A percentile compares a stretch with the other conserved stretches of the same genome.
phyloP scores from a whole-genome alignment of 1,140 invertebrate species.

The Diabrotica virgifera region DNA sequence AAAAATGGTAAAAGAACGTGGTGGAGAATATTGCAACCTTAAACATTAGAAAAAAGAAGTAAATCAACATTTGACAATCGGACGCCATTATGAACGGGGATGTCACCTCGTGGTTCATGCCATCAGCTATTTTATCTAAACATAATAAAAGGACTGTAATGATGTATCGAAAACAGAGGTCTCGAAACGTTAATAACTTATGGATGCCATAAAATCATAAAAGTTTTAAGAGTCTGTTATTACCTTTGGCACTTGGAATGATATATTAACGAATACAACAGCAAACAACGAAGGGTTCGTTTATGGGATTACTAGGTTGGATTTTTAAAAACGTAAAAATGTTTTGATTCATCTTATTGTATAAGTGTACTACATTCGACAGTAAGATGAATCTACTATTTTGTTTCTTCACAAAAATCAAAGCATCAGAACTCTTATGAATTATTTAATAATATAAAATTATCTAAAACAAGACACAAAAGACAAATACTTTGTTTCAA shows the following conservation, averaged over 20 bases:
- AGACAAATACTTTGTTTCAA: too few species aligned
- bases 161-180: conserved; percentile 32
- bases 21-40: neutral
- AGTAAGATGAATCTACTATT: too few species aligned
- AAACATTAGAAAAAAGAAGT: conserved; percentile 27
- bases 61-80: conserved; percentile 37
- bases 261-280: neutral
- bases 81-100: conserved; percentile 38
- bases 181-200: conserved; percentile 18
- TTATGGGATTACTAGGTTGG: neutral
- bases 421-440: too few species aligned
- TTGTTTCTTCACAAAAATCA: too few species aligned
- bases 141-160: conserved; percentile 30
- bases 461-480: too few species aligned
- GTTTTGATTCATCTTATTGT: neutral
- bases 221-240: neutral
- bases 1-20: neutral
- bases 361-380: too few species aligned
- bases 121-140: conserved; percentile 28
- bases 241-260: too few species aligned
- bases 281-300: neutral
- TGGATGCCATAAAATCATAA: neutral
- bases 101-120: conserved; percentile 35
- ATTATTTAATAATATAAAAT: too few species aligned
- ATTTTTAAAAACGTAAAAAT: neutral